phyloP scores from a whole-genome alignment of 2,888 invertebrate species.

The Amiota mariae region DNA sequence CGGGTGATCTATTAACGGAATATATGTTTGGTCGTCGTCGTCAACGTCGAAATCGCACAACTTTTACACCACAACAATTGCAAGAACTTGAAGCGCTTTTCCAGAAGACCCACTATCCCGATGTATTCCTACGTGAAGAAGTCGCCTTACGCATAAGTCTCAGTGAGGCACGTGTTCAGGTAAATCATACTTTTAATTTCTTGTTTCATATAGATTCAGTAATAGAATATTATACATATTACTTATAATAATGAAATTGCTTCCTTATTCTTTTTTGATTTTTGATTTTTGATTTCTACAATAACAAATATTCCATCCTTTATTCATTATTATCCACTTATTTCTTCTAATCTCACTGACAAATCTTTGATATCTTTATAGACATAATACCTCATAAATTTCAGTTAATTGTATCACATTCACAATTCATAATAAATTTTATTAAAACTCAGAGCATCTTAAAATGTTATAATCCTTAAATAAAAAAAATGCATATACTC shows the following conservation, averaged over 20 bases:
- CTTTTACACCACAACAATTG: conserved; percentile 94
- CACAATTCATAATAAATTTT: no score
- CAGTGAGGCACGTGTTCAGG: conserved; percentile 93
- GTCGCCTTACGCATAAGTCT: conserved; percentile 92
- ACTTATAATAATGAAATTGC: not conserved
- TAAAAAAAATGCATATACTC: no score
- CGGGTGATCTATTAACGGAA: conserved; percentile 91
- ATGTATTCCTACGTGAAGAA: conserved; percentile 87
- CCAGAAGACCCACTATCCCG: conserved; percentile 95
- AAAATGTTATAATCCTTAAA: no score
- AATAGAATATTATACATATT: no score
- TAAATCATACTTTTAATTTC: conserved; percentile 51
- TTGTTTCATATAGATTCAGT: no score
- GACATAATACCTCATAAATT: not conserved
- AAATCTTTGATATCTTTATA: no score
- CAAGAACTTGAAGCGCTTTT: conserved; percentile 93
- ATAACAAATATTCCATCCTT: no score
- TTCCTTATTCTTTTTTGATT: not conserved
- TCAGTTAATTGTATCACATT: no score
- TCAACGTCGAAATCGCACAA: conserved; percentile 92
- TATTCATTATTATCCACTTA: no score
- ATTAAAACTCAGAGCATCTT: no score
- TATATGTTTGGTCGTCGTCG: conserved; percentile 93
- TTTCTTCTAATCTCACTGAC: no score
- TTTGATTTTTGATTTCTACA: not conserved